Conservation (phyloP, 2,888 invertebrate genomes). For the Choristoneura rosaceana region DNA sequence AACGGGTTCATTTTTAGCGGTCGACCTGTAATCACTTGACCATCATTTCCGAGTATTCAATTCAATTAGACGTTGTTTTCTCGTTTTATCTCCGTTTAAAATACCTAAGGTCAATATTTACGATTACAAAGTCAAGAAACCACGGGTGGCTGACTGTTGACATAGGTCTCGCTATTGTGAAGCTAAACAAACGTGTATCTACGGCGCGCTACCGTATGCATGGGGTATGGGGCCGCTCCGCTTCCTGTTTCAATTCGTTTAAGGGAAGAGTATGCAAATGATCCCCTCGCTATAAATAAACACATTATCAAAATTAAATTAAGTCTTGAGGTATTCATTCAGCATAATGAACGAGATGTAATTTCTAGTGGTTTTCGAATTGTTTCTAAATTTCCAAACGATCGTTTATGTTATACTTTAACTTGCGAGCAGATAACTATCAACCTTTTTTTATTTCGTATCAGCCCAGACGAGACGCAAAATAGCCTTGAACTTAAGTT, state of each 20-base stretch:
- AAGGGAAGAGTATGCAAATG: slow-evolving; percentile 1
- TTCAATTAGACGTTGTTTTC: slow-evolving; percentile 72
- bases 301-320: neutral
- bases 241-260: slow-evolving; percentile 10
- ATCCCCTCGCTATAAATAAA: neutral
- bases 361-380: no score
- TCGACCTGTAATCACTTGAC: slow-evolving; percentile 65
- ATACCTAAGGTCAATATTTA: slow-evolving; percentile 79
- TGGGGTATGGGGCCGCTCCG: slow-evolving; percentile 15
- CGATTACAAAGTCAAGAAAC: slow-evolving; percentile 61
- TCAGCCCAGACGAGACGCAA: no score
- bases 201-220: slow-evolving; percentile 50
- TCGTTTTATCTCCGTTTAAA: slow-evolving; percentile 66
- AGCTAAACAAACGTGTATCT: slow-evolving; percentile 52
- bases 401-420: no score
- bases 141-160: slow-evolving; percentile 54
- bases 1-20: slow-evolving; percentile 70
- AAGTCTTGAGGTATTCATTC: neutral
- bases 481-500: no score
- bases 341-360: neutral
- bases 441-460: no score
- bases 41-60: slow-evolving; percentile 62
- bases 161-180: slow-evolving; percentile 46
- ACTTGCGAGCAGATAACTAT: no score
- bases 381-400: no score